Conservation (phyloP, 1,140 invertebrate species). For the Melipona quadrifasciata region DNA sequence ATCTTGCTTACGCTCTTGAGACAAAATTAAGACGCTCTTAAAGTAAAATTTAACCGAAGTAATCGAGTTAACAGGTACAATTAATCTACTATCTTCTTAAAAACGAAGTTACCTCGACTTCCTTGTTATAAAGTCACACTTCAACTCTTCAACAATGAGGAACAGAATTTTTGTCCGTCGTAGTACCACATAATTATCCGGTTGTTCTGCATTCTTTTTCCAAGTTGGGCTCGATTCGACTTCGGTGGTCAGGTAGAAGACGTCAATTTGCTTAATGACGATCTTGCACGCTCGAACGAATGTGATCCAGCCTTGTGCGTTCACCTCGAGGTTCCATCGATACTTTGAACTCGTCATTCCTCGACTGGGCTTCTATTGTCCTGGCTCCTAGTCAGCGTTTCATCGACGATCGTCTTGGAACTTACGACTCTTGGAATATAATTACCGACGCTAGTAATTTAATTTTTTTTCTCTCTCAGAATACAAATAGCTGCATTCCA, state of each 20-base stretch:
- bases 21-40: neutral
- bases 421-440: neutral
- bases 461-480: too few species aligned
- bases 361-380: constrained; percentile 41
- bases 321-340: constrained; percentile 46
- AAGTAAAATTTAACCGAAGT: too few species aligned
- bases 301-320: constrained; percentile 36
- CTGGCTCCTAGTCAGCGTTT: constrained; percentile 17
- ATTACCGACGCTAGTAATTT: neutral
- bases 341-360: constrained; percentile 41
- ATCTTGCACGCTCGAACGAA: neutral
- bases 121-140: neutral
- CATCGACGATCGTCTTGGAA: neutral
- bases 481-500: too few species aligned
- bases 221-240: constrained; percentile 26
- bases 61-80: too few species aligned
- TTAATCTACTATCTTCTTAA: neutral
- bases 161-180: constrained; percentile 6
- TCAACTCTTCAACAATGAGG: neutral
- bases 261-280: constrained; percentile 63
- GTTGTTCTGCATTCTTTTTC: neutral
- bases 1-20: neutral
- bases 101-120: neutral
- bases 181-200: constrained; percentile 20
- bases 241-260: constrained; percentile 55